Evolutionary conservation across 2,797 vertebrate species (phyloP).

Genomic region (Heliangelus exortis): DNA sequence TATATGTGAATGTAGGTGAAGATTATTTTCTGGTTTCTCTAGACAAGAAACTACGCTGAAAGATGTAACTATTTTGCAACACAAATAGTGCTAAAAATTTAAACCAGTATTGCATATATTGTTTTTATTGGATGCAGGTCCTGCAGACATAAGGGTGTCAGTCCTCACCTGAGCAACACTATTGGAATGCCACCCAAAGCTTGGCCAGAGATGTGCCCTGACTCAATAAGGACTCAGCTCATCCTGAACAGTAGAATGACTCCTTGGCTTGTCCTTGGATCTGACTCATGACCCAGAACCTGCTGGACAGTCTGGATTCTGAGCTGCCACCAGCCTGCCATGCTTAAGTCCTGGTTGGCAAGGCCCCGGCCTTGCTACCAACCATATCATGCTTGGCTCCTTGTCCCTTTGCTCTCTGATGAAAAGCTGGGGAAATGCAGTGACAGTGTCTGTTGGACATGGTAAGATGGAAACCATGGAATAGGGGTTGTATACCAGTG

Average conservation of each 20-base stretch:
- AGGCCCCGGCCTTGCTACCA: too few relatives aligned
- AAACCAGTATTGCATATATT: neutral
- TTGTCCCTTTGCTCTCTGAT: too few relatives aligned
- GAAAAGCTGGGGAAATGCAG: neutral
- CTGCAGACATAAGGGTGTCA: neutral
- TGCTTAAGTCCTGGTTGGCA: too few relatives aligned
- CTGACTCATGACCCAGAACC: neutral
- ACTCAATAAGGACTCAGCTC: neutral
- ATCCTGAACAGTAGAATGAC: neutral
- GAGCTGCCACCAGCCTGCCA: too few relatives aligned
- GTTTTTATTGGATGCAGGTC: neutral
- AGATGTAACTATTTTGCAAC: neutral
- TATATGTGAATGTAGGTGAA: neutral
- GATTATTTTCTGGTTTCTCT: neutral
- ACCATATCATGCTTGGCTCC: too few relatives aligned
- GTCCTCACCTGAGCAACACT: neutral
- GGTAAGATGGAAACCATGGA: neutral
- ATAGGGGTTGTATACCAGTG: fast-evolving
- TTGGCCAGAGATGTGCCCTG: neutral
- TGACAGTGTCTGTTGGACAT: neutral
- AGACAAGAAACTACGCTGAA: neutral
- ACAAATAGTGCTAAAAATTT: neutral
- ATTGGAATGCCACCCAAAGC: neutral
- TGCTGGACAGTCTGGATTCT: too few relatives aligned
- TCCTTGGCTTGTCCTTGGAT: neutral